phyloP scores from a whole-genome alignment of 2,888 invertebrate genomes.

The Drosophila gaucha region DNA sequence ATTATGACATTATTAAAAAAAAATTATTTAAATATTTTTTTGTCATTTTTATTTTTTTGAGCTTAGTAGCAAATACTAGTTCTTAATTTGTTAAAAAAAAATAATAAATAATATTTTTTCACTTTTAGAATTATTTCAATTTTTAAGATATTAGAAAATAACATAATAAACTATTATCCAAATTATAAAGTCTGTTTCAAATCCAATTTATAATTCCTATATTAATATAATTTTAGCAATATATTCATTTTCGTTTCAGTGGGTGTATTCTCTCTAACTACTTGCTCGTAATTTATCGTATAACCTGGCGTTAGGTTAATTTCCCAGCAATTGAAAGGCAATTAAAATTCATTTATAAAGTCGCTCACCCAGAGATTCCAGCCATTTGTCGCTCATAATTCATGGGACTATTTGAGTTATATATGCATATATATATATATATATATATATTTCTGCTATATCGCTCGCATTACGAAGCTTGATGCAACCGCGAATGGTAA shows the following conservation, averaged over 20 bases:
- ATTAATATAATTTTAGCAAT: background rate
- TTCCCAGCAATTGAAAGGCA: conserved; percentile 71
- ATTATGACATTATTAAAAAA: too few species aligned
- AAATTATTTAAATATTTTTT: too few species aligned
- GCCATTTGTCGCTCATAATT: conserved; percentile 63
- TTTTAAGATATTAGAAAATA: too few species aligned
- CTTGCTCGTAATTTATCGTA: conserved; percentile 19
- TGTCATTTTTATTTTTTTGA: too few species aligned
- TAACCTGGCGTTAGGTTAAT: conserved; percentile 54
- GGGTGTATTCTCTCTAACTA: background rate
- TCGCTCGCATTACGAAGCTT: conserved; percentile 47
- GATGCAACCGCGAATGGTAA: conserved; percentile 49
- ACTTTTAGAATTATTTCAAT: too few species aligned
- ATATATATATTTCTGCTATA: conserved; percentile 12
- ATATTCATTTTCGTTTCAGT: background rate
- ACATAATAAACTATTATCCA: background rate
- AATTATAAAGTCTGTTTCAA: background rate
- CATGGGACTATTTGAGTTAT: conserved; percentile 29
- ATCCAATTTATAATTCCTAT: background rate
- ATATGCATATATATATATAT: background rate
- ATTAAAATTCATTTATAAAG: conserved; percentile 71
- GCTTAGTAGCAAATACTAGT: too few species aligned
- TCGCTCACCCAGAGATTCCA: conserved; percentile 18
- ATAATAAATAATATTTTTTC: too few species aligned
- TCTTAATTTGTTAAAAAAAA: too few species aligned